Evolutionary conservation across 2,113 vertebrate genomes (phyloP).

Genomic region (Pionites leucogaster): DNA sequence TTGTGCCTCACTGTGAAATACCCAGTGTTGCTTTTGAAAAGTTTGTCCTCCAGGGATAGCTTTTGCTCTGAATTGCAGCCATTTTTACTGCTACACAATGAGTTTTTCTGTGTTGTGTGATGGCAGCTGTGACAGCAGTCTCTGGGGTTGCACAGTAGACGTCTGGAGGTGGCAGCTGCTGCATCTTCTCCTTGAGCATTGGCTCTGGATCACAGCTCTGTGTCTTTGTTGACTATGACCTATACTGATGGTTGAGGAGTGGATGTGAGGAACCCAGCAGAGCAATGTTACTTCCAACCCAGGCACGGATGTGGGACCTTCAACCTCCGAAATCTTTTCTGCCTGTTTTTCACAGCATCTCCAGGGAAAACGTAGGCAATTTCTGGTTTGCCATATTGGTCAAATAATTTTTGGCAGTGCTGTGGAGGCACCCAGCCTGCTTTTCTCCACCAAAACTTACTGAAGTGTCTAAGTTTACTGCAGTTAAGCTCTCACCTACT

Average conservation of each 20-base stretch:
- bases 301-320: not conserved
- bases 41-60: not conserved
- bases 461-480: not conserved
- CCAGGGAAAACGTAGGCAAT: not conserved
- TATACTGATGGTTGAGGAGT: rapidly evolving
- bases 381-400: not conserved
- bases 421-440: not conserved
- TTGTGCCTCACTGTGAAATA: rapidly evolving
- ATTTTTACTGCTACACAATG: rapidly evolving
- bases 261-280: not conserved
- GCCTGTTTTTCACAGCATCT: not conserved
- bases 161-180: not conserved
- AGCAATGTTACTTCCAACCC: not conserved
- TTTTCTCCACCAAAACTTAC: not conserved
- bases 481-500: not conserved
- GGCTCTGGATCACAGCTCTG: not conserved
- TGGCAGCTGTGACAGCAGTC: not conserved
- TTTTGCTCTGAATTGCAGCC: not conserved
- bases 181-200: not conserved
- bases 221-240: not conserved
- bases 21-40: not conserved
- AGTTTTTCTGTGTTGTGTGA: not conserved
- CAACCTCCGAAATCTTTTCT: not conserved
- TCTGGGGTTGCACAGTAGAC: rapidly evolving
- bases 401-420: not conserved